Percentiles rank a stretch among this genome's conserved stretches.
These are phyloP conservation scores for Tragelaphus oryx DNA, from an alignment of 2,797 vertebrate species.

Conservation along the genomic window DNA sequence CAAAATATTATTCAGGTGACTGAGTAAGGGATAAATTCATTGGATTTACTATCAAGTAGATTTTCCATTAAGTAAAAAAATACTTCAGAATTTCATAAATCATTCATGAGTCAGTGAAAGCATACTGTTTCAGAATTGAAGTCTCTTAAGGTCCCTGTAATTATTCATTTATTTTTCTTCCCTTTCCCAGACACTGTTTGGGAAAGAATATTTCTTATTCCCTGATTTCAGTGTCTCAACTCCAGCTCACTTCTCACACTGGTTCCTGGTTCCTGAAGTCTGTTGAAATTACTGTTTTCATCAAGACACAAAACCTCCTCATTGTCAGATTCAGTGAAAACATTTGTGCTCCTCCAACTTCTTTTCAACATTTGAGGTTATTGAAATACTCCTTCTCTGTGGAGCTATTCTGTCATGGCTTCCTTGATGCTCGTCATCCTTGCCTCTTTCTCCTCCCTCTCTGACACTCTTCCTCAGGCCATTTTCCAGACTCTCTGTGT, in stretches of 20 bases:
- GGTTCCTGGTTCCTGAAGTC: neutral
- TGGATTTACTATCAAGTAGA: neutral
- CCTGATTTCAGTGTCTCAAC: neutral
- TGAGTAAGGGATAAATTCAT: neutral
- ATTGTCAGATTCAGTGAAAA: neutral
- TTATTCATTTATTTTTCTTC: neutral
- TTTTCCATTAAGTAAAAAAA: constrained; percentile 13
- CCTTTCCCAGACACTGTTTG: neutral
- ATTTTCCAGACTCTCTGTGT: neutral
- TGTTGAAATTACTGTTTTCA: neutral
- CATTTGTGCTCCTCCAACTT: neutral
- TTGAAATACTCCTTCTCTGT: neutral
- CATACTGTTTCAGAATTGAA: neutral
- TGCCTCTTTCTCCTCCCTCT: neutral
- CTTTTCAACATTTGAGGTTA: neutral
- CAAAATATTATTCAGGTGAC: neutral
- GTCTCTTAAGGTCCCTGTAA: neutral
- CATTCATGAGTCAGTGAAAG: neutral
- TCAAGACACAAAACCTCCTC: neutral
- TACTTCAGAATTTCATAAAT: neutral
- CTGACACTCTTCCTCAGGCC: neutral
- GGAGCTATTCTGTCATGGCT: neutral
- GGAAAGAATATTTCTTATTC: neutral
- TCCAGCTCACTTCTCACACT: neutral
- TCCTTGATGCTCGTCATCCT: neutral